Conservation (phyloP, 2,113 vertebrate genomes). For the Cheilinus undulatus region DNA sequence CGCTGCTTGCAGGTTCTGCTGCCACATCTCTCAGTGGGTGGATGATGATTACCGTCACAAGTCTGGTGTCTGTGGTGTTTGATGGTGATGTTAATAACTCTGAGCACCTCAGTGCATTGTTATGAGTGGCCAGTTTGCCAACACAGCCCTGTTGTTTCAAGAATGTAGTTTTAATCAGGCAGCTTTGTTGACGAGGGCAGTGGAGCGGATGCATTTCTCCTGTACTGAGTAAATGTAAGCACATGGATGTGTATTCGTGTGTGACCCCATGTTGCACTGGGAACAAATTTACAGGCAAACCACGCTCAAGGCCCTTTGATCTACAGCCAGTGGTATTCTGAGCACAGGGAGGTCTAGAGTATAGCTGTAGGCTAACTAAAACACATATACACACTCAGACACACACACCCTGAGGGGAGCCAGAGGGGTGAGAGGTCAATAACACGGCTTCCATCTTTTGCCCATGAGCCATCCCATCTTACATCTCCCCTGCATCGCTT, state of each 20-base stretch:
- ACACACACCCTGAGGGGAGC: constrained; percentile 61
- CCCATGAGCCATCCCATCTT: constrained; percentile 56
- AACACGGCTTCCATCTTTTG: constrained; percentile 63
- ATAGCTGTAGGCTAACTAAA: constrained; percentile 71
- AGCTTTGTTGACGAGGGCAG: constrained; percentile 43
- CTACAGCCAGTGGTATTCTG: constrained; percentile 67
- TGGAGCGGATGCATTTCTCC: constrained; percentile 26
- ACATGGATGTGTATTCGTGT: constrained; percentile 32
- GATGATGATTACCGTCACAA: constrained; percentile 40
- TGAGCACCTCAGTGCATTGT: constrained; percentile 55
- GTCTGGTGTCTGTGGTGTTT: constrained; percentile 42
- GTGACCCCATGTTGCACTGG: constrained; percentile 50
- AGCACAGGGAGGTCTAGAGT: constrained; percentile 68
- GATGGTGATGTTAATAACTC: constrained; percentile 61
- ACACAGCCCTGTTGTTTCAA: constrained; percentile 33
- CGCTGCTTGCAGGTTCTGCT: constrained; percentile 43
- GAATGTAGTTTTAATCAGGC: constrained; percentile 55
- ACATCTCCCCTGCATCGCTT: constrained; percentile 42
- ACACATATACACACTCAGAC: constrained; percentile 37
- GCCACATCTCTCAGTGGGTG: constrained; percentile 48
- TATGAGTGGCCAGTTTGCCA: constrained; percentile 36
- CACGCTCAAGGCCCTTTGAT: constrained; percentile 72
- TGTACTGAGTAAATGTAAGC: constrained; percentile 32
- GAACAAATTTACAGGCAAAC: constrained; percentile 65
- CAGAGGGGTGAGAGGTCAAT: constrained; percentile 71